Conservation (phyloP, 2,113 vertebrate genomes). For the Gasterosteus aculeatus region DNA sequence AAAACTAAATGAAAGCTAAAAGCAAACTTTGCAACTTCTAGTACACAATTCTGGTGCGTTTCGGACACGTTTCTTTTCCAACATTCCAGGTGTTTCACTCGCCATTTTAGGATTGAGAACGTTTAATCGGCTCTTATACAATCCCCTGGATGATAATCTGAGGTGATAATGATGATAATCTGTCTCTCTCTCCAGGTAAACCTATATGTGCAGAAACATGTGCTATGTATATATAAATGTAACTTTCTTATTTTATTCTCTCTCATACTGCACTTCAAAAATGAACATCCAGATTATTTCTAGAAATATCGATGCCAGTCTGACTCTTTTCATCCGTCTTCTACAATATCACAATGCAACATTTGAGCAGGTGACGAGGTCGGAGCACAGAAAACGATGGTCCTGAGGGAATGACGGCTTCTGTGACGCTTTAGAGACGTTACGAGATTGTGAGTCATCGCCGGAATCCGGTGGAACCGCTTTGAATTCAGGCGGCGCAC, state of each 20-base stretch:
- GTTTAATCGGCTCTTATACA: not conserved
- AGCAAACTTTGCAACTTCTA: not conserved
- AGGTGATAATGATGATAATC: not conserved
- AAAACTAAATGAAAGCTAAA: not conserved
- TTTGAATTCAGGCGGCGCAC: constrained; percentile 7
- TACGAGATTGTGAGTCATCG: constrained; percentile 40
- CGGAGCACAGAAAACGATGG: constrained; percentile 26
- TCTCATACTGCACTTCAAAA: not conserved
- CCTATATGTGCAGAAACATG: not conserved
- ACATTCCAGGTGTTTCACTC: not conserved
- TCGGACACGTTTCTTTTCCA: not conserved
- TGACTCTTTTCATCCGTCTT: constrained; percentile 30
- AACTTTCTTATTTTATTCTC: not conserved
- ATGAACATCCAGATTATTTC: constrained; percentile 7
- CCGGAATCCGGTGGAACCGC: constrained; percentile 15
- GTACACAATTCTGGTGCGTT: not conserved
- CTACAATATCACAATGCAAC: not conserved
- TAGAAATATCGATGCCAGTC: constrained; percentile 13
- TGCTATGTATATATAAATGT: too few species aligned
- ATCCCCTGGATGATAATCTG: not conserved
- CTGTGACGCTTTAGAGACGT: constrained; percentile 31
- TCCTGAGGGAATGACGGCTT: constrained; percentile 15
- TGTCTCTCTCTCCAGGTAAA: not conserved
- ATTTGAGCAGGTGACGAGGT: not conserved
- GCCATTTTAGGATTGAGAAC: not conserved